Base-by-base conservation (phyloP, 2,888 invertebrate species). In the Diplazon laetatorius region DNA sequence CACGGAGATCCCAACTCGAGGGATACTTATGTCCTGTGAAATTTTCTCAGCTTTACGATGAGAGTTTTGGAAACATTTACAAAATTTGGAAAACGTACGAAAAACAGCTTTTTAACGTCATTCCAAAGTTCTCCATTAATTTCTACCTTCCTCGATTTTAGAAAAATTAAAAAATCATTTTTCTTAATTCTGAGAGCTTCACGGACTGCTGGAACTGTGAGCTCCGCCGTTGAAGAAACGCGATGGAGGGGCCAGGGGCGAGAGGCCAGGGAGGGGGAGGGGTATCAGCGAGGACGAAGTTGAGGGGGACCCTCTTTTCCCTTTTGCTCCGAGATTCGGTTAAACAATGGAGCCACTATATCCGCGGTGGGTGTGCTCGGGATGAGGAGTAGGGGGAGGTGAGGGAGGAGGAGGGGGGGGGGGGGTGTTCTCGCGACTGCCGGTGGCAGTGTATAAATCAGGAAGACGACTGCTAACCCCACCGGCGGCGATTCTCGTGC, bases 361-460 rank as follows among this genome's bases (percentile, higher is more conserved):
- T 84, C 80, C 73, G 66, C 50, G 62, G 85, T 82, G 78, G 70
- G 68, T 76, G 37, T 22, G n/a, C n/a, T n/a, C n/a, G n/a, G n/a
- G n/a, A n/a, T n/a, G n/a, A n/a, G n/a, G n/a, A n/a, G n/a, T n/a
- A n/a, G n/a, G n/a, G n/a, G n/a, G n/a, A n/a, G n/a, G n/a, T n/a
- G n/a, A n/a, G n/a, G n/a, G n/a, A n/a, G n/a, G n/a, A n/a, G n/a
- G n/a, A n/a, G n/a, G n/a, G n/a, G n/a, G n/a, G n/a, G n/a, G n/a
- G n/a, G n/a, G 30, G 48, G 46, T 14, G 46, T 37, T 60, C 60
- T 42, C 78, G 66, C 78, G 79, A 76, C 66, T 80, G 88, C 82
- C 86, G 84, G 87, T 89, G 88, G 87, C 89, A 88, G 89, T 89
- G 84, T 89, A 89, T 89, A 90, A 90, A 89, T 90, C 89, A 90